Conservation (phyloP, 2,113 vertebrate genomes). For the Ageneiosus marmoratus region DNA sequence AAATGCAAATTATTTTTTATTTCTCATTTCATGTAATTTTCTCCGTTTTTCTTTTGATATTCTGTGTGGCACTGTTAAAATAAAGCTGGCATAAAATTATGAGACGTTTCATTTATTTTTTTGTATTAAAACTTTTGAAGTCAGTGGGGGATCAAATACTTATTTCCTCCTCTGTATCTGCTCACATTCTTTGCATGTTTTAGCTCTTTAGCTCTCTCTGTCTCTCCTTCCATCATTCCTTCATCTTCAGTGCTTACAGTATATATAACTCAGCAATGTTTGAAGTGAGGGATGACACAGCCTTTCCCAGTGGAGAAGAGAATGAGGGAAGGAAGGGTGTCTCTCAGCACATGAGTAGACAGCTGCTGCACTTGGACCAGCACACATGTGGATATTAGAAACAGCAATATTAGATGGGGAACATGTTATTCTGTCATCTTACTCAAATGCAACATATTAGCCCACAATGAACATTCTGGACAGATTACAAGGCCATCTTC, state of each 20-base stretch:
- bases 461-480: not conserved
- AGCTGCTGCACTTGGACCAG: constrained; percentile 55
- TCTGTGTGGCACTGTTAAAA: too few species aligned
- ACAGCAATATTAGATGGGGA: not conserved
- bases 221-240: not conserved
- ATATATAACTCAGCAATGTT: constrained; percentile 65
- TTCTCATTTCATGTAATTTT: too few species aligned
- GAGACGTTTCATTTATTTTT: too few species aligned
- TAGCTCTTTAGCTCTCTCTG: constrained; percentile 18
- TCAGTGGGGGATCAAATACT: too few species aligned
- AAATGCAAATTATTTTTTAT: too few species aligned
- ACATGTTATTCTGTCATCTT: not conserved
- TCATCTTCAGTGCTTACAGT: constrained; percentile 23
- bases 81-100: too few species aligned
- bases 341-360: constrained; percentile 63
- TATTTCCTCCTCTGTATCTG: too few species aligned
- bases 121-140: too few species aligned
- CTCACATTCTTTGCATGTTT: constrained; percentile 7
- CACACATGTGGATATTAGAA: constrained; percentile 41
- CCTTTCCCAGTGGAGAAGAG: constrained; percentile 62
- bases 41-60: too few species aligned
- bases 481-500: not conserved
- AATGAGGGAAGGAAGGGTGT: constrained; percentile 51
- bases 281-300: constrained; percentile 64
- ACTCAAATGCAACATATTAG: not conserved